These are phyloP conservation scores for Chrysolina americana DNA, from an alignment of 2,888 invertebrate species.

Conservation along the genomic window DNA sequence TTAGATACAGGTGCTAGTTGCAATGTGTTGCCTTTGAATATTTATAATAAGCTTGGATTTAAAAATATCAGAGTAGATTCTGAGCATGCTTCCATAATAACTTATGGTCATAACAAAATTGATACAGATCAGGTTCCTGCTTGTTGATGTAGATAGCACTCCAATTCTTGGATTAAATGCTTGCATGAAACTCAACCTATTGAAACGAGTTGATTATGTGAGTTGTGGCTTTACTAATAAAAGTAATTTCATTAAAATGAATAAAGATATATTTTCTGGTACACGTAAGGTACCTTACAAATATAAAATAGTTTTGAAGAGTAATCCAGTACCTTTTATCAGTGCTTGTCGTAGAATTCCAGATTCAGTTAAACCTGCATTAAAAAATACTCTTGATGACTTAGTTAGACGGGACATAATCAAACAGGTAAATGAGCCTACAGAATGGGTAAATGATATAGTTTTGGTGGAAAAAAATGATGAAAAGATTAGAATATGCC, in stretches of 20 bases:
- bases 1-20: conserved; percentile 44
- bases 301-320: conserved; percentile 17
- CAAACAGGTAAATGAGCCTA: conserved; percentile 22
- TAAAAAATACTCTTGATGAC: conserved; percentile 41
- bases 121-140: not conserved
- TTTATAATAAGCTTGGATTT: conserved; percentile 32
- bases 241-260: conserved; percentile 5
- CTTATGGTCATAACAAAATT: conserved; percentile 4
- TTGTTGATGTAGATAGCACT: conserved; percentile 10
- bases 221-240: not conserved
- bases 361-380: conserved; percentile 36
- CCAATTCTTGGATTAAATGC: conserved; percentile 9
- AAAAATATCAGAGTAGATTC: conserved; percentile 23
- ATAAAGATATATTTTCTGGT: conserved; percentile 2
- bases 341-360: conserved; percentile 42
- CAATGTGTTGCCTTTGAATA: conserved; percentile 39
- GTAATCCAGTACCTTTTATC: conserved; percentile 31
- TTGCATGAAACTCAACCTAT: not conserved
- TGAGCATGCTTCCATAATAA: conserved; percentile 1
- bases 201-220: not conserved
- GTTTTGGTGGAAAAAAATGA: no score
- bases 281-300: conserved; percentile 18
- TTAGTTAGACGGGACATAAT: conserved; percentile 44
- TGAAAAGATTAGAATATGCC: no score
- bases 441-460: no score